These are phyloP conservation scores for Drosophila koepferae DNA, from an alignment of 2,888 invertebrate genomes.

Conservation along the genomic window DNA sequence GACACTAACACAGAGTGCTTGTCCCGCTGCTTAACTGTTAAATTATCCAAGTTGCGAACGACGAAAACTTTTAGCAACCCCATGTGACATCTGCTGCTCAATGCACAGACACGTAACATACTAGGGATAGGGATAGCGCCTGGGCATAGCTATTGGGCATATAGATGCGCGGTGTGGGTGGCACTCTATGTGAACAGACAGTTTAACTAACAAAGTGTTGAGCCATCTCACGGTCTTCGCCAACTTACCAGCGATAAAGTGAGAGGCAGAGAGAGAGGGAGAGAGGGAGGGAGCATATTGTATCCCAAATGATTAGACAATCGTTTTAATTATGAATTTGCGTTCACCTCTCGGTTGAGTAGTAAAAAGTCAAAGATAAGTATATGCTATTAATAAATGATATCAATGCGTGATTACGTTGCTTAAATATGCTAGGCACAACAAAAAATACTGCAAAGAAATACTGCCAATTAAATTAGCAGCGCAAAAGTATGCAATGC, in stretches of 20 bases:
- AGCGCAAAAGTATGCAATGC: conserved; percentile 17
- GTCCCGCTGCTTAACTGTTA: conserved; percentile 50
- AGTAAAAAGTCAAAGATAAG: conserved; percentile 48
- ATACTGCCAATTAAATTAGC: not conserved
- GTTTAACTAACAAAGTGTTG: conserved; percentile 71
- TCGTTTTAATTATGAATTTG: conserved; percentile 76
- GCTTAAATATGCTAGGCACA: not conserved
- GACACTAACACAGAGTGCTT: not conserved
- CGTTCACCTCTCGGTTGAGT: conserved; percentile 49
- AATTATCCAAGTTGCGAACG: conserved; percentile 70
- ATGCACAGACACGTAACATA: conserved; percentile 73
- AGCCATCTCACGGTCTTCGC: conserved; percentile 40
- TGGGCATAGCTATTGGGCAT: not conserved
- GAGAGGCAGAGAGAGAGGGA: not conserved
- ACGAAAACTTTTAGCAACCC: conserved; percentile 69
- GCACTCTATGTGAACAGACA: conserved; percentile 46
- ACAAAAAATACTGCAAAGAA: not conserved
- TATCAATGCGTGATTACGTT: not conserved
- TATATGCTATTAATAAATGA: conserved; percentile 7
- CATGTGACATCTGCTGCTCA: conserved; percentile 75
- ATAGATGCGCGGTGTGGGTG: not conserved
- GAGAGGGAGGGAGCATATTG: conserved; percentile 1
- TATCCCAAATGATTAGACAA: conserved; percentile 72
- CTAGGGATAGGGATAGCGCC: conserved; percentile 7
- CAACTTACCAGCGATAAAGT: conserved; percentile 3